Conservation (phyloP, 1,140 invertebrate genomes). For the Carposina sasakii region DNA sequence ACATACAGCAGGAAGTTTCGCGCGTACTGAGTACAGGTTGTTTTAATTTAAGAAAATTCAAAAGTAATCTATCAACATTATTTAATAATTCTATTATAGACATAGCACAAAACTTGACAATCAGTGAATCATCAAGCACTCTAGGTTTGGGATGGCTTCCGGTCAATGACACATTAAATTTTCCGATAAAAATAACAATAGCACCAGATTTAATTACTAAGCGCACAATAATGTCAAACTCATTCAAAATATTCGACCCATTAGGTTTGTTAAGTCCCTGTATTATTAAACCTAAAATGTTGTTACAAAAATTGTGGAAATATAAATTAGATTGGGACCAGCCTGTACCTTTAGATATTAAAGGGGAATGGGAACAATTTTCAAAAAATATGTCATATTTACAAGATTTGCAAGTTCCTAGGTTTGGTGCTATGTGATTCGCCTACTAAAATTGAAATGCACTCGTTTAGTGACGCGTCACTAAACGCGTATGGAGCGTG, state of each 20-base stretch:
- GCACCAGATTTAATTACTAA: conserved; percentile 10
- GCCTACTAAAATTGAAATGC: too few relatives aligned
- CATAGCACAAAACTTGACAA: conserved; percentile 27
- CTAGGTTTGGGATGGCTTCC: conserved; percentile 2
- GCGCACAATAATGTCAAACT: conserved; percentile 23
- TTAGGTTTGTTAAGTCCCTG: conserved; percentile 48
- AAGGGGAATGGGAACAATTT: background rate
- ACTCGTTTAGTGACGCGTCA: conserved; percentile 20
- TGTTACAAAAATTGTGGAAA: conserved; percentile 54
- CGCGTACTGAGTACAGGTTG: too few relatives aligned
- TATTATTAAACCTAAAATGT: conserved; percentile 42
- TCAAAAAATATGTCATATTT: too few relatives aligned
- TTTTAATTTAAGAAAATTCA: too few relatives aligned
- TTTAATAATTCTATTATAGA: too few relatives aligned
- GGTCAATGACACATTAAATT: background rate
- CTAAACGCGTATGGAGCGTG: conserved; percentile 15
- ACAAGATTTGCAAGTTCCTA: too few relatives aligned
- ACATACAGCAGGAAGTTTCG: too few relatives aligned
- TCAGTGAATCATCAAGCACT: conserved; percentile 1
- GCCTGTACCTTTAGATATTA: conserved; percentile 18
- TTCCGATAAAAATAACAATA: conserved; percentile 1
- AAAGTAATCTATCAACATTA: too few relatives aligned
- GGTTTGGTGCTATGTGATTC: too few relatives aligned
- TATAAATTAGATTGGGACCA: conserved; percentile 55
- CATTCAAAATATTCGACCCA: conserved; percentile 51